Evolutionary conservation across 1,140 invertebrate species (phyloP), one percentile per base, ranked within the genome.

Genomic region (Neuroterus valhalla): DNA sequence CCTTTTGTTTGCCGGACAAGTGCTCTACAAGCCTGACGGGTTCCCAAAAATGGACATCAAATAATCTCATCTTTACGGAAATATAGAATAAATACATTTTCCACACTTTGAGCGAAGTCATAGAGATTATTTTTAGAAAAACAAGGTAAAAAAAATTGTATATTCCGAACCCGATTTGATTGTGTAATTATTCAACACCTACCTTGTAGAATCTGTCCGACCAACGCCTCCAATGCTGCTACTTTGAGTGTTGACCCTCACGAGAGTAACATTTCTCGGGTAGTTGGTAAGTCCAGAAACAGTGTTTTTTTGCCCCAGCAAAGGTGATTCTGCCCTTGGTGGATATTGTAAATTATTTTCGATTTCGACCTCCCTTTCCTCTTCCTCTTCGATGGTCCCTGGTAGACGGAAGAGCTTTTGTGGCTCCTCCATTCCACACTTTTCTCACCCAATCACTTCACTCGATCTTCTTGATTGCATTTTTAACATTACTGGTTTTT

Each of bases 321-420:
- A 68, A 26, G 87, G 86, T 26, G 87, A 88, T 70, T 88, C 88
- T 3, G 78, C 76, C 14, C 79, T 77, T 19, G 71, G 78, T 8
- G 78, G 48, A 10, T 72, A 52, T 3, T 55, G 43, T n/a, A 62
- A 71, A 45, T 70, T 70, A 17, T 44, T 50, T 14, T 82, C 78
- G 15, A 19, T 67, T 5, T 77, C 78, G 74, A 48, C 38, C 42
- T 68, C 70, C 43, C 42, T 23, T 55, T 84, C 82, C 44, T 90
- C 88, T 68, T 88, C 87, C 48, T 89, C 89, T 73, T 89, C 88
- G 69, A 88, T 88, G 14, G 85, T 87, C 2, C 88, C 88, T 8
- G 89, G 88, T 23, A 88, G 79, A 38, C 83, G 86, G 66, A 90
- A 90, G 5, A 89, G 77, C 72, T 89, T 89, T 66, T 86, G 84